A percentile compares a stretch with the other conserved stretches of the same genome.
Evolutionary conservation across 2,888 invertebrate genomes (phyloP).

Genomic region (Hypomecis atomaria): DNA sequence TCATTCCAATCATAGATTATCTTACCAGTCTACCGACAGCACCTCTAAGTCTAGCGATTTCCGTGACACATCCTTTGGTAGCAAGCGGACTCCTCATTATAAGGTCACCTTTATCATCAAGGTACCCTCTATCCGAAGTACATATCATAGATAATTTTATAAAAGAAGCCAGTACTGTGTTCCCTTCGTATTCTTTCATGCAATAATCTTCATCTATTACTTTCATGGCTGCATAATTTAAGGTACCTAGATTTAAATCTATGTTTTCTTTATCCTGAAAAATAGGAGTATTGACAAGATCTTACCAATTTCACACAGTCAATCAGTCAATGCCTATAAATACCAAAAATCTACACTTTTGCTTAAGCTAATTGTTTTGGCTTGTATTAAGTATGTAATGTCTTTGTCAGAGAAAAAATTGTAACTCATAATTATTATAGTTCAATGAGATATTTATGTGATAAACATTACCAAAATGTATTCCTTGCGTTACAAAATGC

Average conservation of each 20-base stretch:
- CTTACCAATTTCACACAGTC: too few relatives aligned
- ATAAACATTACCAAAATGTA: too few relatives aligned
- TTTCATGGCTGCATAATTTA: conserved; percentile 43
- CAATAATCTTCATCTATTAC: conserved; percentile 46
- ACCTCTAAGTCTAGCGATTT: neutral
- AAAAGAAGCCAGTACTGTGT: conserved; percentile 8
- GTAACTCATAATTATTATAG: too few relatives aligned
- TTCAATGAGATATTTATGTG: too few relatives aligned
- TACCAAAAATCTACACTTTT: too few relatives aligned
- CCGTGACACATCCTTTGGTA: conserved; percentile 1
- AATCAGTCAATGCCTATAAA: too few relatives aligned
- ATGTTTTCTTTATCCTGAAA: conserved; percentile 7
- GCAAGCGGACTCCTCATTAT: neutral
- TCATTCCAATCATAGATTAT: too few relatives aligned
- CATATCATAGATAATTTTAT: conserved; percentile 39
- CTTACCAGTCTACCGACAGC: conserved; percentile 9
- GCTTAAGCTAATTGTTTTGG: too few relatives aligned
- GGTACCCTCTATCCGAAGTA: conserved; percentile 28
- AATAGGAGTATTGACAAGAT: too few relatives aligned
- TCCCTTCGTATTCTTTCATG: conserved; percentile 24
- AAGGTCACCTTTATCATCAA: conserved; percentile 34
- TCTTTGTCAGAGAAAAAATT: too few relatives aligned
- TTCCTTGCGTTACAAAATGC: too few relatives aligned
- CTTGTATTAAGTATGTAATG: too few relatives aligned
- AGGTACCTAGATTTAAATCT: conserved; percentile 10